Base-by-base conservation (phyloP, 2,797 vertebrate species). In the Nasua narica region DNA sequence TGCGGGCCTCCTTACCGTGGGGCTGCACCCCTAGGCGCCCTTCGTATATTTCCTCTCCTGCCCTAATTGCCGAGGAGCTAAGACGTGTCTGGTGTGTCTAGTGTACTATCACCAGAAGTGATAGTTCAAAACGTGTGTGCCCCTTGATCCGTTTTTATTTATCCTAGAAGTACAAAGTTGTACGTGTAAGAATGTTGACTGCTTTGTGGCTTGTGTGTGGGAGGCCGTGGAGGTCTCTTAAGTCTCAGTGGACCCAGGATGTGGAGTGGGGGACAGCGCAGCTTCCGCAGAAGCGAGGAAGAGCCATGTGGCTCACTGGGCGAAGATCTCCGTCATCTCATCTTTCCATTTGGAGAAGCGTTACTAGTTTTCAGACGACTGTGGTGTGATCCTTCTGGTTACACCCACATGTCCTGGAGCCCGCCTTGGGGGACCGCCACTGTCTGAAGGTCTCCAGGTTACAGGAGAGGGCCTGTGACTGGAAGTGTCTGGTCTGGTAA, bases 151-250 rank as follows among this genome's bases (percentile, higher is more conserved):
- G 0, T 78, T 21, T 40, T 10, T 7, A 2, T 5, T n/a, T 27
- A 11, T 0, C 27, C n/a, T 65, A 12, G 70, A 37, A 35, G 27
- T 3, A 5, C 37, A 15, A 5, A 40, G 2, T 14, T 7, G 10
- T 10, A 0, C 0, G 1, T 37, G 0, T 0, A 16, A 37, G 50
- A 70, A 7, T 1, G 7, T 16, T 16, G 8, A 4, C 6, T 13
- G 27, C 21, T 1, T 35, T 0, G 0, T 35, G 60, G 58, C 72
- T 43, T 21, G 3, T 19, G 40, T 74, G 3, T 37, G 62, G 52
- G 79, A 13, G 2, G 52, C 56, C 25, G 70, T 32, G 16, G 25
- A 23, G 52, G 25, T 74, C 43, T 78, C 87, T 5, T 37, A 32
- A 12, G 7, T 40, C 37, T 25, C 74, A 32, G 18, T 18, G 25